Evolutionary conservation across 1,140 invertebrate genomes (phyloP), one percentile per base, ranked within the genome.

Genomic region (Lycorma delicatula): DNA sequence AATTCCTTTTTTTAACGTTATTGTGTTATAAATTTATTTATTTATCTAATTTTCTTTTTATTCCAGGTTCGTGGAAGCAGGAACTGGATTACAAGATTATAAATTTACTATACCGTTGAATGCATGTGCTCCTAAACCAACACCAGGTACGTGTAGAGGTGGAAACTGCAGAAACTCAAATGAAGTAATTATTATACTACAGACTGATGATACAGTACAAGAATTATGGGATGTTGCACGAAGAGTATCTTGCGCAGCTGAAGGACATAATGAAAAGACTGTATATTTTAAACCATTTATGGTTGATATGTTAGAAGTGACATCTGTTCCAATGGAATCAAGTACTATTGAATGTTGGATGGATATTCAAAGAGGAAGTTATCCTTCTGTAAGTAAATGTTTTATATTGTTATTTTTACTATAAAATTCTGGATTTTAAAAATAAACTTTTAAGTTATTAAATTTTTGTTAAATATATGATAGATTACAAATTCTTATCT

Each of bases 271-370:
- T 27, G 77, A 78, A 13, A 84, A 85, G 63, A 77, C 77, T 0
- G 74, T 86, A 0, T 79, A 79, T 41, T 81, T 86, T 59, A 82
- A 81, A 59, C 83, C 83, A 1, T 84, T 86, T 60, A 77, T 82
- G 61, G 84, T 85, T 2, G 82, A 84, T 60, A 84, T 84, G 82
- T 66, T 86, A 18, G 81, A 85, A 61, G 81, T 85, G 0, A 75
- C 82, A 34, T 81, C 81, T 1, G 81, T 85, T 1, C 77, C 81
- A 11, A 72, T 76, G 0, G 75, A 74, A 22, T 65, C 66, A 9
- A 79, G 80, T 3, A 77, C 78, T 2, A 75, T 87, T 0, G 79
- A 84, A 61, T 86, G 84, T 70, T 87, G 84, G 84, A 87, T 87
- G 84, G 83, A 86, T 60, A 85, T 87, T 54, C 82, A 84, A 56